Evolutionary conservation across 2,113 vertebrate species (phyloP).

Genomic region (Halcyon malimbica): DNA sequence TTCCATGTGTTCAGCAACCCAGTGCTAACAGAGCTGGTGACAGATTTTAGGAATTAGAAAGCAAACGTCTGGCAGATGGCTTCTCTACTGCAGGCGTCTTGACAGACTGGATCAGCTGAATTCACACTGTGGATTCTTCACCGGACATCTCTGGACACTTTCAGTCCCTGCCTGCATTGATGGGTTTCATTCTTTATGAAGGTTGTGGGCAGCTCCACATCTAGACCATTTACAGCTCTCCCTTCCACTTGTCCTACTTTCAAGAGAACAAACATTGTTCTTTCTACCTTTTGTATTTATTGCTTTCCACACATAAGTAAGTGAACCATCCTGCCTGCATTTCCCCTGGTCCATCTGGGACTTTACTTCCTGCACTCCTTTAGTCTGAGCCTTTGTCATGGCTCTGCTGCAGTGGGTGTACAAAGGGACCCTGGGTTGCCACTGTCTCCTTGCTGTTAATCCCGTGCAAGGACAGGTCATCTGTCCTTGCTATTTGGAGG

Average conservation of each 20-base stretch:
- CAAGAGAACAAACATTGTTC: neutral
- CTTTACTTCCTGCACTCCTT: neutral
- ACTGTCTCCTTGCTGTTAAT: neutral
- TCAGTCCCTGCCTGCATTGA: neutral
- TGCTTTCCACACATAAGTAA: neutral
- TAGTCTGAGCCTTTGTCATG: neutral
- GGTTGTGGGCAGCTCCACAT: neutral
- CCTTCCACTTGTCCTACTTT: constrained; percentile 2
- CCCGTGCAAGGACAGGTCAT: neutral
- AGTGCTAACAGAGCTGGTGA: neutral
- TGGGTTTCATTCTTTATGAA: neutral
- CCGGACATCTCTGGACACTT: neutral
- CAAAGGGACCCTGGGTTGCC: neutral
- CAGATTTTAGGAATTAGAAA: neutral
- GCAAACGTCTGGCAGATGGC: neutral
- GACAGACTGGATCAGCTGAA: neutral
- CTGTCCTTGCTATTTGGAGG: neutral
- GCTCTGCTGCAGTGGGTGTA: neutral
- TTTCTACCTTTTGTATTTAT: neutral
- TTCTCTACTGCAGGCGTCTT: neutral
- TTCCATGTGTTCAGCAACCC: neutral
- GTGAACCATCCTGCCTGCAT: neutral
- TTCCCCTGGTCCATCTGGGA: neutral
- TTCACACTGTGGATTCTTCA: neutral
- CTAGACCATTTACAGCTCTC: neutral